Conservation (phyloP, 2,797 vertebrate species). For the Carapus acus region DNA sequence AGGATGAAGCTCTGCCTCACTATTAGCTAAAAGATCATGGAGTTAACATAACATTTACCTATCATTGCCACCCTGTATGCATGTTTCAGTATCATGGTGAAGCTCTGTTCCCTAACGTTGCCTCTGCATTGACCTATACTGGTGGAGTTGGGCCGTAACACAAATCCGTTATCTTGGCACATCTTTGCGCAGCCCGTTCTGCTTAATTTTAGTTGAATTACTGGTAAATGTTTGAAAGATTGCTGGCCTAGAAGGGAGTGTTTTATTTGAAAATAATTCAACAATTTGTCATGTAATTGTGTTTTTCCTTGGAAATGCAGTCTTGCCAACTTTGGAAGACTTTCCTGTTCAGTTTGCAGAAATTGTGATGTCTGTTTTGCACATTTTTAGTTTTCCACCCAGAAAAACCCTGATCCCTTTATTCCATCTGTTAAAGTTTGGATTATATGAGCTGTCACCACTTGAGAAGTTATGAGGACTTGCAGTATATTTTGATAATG, state of each 20-base stretch:
- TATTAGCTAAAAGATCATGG: constrained; percentile 51
- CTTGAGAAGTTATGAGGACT: constrained; percentile 4
- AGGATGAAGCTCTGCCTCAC: constrained; percentile 22
- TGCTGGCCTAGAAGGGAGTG: constrained; percentile 10
- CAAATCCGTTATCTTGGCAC: not conserved
- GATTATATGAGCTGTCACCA: constrained; percentile 8
- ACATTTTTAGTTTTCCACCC: constrained; percentile 35
- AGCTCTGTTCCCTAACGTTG: not conserved
- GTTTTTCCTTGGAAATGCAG: constrained; percentile 20
- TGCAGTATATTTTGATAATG: not conserved
- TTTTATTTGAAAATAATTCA: constrained; percentile 23
- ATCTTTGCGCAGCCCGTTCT: constrained; percentile 2
- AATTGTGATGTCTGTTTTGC: constrained; percentile 33
- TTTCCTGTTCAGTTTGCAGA: constrained; percentile 41
- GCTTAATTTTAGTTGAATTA: constrained; percentile 11
- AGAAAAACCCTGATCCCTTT: constrained; percentile 35
- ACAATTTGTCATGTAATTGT: constrained; percentile 19
- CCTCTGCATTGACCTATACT: not conserved
- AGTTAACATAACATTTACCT: too few species aligned
- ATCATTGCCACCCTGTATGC: too few species aligned
- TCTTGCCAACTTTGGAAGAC: not conserved
- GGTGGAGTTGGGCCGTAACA: not conserved
- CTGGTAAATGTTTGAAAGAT: constrained; percentile 4
- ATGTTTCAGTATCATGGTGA: too few species aligned
- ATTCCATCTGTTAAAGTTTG: constrained; percentile 21